A percentile compares a stretch with the other conserved stretches of the same genome.
Evolutionary conservation across 2,888 invertebrate species (phyloP).

Genomic region (Syrista parreyssii): DNA sequence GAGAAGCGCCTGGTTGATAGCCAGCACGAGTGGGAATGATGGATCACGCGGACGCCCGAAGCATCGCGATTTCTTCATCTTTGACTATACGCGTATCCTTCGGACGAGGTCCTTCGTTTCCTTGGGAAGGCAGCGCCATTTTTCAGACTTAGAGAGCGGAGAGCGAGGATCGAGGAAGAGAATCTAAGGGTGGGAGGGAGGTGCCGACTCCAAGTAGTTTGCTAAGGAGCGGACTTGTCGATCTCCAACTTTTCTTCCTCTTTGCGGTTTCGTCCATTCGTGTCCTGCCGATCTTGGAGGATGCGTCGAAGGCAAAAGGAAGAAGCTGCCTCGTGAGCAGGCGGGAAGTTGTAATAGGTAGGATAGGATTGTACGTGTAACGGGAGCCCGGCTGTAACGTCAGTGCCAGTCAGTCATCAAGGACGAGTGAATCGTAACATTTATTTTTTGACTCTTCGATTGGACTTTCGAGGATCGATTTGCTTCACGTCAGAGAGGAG

Average conservation of each 20-base stretch:
- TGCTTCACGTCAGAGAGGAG: too few relatives aligned
- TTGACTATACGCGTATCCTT: background rate
- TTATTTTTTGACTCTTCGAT: background rate
- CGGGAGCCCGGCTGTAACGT: background rate
- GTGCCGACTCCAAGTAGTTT: background rate
- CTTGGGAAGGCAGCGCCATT: background rate
- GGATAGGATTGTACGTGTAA: background rate
- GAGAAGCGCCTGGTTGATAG: too few relatives aligned
- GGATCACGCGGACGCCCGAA: background rate
- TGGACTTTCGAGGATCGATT: too few relatives aligned
- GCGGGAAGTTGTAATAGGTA: background rate
- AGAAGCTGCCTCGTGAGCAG: too few relatives aligned
- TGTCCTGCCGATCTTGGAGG: background rate
- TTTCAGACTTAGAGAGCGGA: background rate
- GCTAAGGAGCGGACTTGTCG: too few relatives aligned
- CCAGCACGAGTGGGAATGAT: background rate
- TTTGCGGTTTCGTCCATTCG: conserved; percentile 5
- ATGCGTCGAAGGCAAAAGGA: too few relatives aligned
- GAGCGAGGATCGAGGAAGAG: conserved; percentile 23
- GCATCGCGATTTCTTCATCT: background rate
- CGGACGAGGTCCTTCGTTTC: background rate
- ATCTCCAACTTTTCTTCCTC: background rate
- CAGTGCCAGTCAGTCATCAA: background rate
- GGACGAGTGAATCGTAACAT: background rate
- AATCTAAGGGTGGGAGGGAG: conserved; percentile 24